Evolutionary conservation across 2,113 vertebrate species (phyloP), one percentile per base, ranked within the genome.

Genomic region (Saimiri boliviensis): DNA sequence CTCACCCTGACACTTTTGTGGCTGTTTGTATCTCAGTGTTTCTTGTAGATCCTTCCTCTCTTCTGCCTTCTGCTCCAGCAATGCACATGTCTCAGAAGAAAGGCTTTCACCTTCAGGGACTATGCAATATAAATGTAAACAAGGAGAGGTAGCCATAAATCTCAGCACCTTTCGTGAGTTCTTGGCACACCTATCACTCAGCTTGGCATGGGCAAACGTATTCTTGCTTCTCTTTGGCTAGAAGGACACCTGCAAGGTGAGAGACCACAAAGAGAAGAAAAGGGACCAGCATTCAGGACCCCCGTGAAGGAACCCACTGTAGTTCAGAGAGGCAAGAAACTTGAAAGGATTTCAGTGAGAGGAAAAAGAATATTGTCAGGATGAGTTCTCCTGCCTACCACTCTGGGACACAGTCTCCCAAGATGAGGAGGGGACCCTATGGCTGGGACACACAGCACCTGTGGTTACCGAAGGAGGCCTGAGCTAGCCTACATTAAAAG

Each of bases 51-150:
- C 21, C 37, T 30, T 56, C 40, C 25, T 58, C n/a, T 80, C 14
- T 37, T 90, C 63, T 32, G 70, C 77, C 30, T 68, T 71, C 81
- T 47, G n/a, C 32, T 42, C 37, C 5, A 91, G 71, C 21, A 56
- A 58, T 12, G n/a, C 35, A 5, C 5, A 9, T 21, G 13, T 73
- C 82, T 86, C 70, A n/a, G 5, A 37, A 66, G 77, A 73, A 95
- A 88, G 30, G 13, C 37, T 68, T 80, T 94, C 19, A 16, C 68
- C 73, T 98, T 91, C 79, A 94, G 86, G 54, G 58, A 42, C 81
- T 56, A 42, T 37, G 37, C 79, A 89, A 94, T 97, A 89, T 93
- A 97, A 97, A 97, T 96, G 95, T 94, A 97, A 97, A 91, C 89
- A 83, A 93, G 74, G 77, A 89, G 76, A 68, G 49, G 32, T 20